These are phyloP conservation scores for Albula goreensis DNA, from an alignment of 2,113 vertebrate species.

Conservation along the genomic window DNA sequence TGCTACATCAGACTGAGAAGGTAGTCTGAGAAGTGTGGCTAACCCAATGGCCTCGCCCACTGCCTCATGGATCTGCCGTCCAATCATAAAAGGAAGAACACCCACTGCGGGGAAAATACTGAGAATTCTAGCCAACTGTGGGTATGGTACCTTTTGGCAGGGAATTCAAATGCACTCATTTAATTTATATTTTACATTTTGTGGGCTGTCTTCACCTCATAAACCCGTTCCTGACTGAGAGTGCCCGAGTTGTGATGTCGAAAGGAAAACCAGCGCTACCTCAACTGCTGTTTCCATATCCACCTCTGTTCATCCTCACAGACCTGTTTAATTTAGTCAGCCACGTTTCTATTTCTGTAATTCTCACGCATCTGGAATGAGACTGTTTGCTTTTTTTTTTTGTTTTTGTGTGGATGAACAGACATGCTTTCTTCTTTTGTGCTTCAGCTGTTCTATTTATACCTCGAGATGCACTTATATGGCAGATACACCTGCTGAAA, in stretches of 20 bases:
- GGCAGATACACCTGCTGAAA: background rate
- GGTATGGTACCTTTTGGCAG: too few relatives aligned
- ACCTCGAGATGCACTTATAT: background rate
- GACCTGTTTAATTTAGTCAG: background rate
- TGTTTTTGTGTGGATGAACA: background rate
- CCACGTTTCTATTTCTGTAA: background rate
- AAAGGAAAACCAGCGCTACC: background rate
- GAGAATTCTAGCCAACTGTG: too few relatives aligned
- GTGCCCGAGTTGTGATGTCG: background rate
- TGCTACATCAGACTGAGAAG: too few relatives aligned
- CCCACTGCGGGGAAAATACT: too few relatives aligned
- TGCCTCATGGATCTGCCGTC: too few relatives aligned
- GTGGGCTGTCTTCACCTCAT: slow-evolving; percentile 1
- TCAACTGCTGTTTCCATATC: background rate
- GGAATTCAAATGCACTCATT: too few relatives aligned
- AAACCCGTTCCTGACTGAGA: background rate
- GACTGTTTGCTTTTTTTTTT: too few relatives aligned
- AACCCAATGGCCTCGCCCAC: too few relatives aligned
- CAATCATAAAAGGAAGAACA: too few relatives aligned
- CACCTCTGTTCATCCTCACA: background rate
- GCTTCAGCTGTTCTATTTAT: background rate
- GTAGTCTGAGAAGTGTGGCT: too few relatives aligned
- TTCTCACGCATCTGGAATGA: background rate
- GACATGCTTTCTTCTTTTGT: background rate
- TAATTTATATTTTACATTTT: background rate